These are phyloP conservation scores for Drosophila stalkeri DNA, from an alignment of 2,888 invertebrate genomes.

Conservation along the genomic window DNA sequence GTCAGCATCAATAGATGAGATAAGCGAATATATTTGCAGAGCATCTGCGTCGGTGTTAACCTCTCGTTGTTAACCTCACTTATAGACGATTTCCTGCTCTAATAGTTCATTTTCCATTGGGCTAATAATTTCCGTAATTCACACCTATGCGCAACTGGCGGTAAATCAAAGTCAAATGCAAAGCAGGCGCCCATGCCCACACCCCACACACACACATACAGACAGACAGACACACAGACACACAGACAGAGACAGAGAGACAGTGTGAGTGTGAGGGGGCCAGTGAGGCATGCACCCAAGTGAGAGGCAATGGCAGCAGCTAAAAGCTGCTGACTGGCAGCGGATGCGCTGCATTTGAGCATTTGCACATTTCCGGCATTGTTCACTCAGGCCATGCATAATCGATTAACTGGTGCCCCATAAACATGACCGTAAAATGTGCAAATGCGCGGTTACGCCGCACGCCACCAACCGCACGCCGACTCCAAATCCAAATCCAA, in stretches of 20 bases:
- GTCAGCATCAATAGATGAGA: not conserved
- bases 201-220: not conserved
- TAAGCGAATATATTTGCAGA: not conserved
- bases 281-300: not conserved
- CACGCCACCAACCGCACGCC: slow-evolving; percentile 26
- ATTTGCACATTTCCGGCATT: slow-evolving; percentile 75
- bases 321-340: slow-evolving; percentile 23
- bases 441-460: slow-evolving; percentile 67
- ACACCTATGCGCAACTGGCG: slow-evolving; percentile 55
- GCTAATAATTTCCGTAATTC: slow-evolving; percentile 73
- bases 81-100: not conserved
- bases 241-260: too few species aligned
- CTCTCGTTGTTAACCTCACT: not conserved
- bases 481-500: not conserved
- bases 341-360: slow-evolving; percentile 60
- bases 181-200: slow-evolving; percentile 30
- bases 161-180: slow-evolving; percentile 59
- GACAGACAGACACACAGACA: not conserved
- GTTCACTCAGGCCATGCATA: slow-evolving; percentile 76
- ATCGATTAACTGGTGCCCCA: slow-evolving; percentile 74
- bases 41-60: not conserved
- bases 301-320: slow-evolving; percentile 6
- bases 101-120: slow-evolving; percentile 7
- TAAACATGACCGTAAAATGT: slow-evolving; percentile 77
- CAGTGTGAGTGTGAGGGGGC: too few species aligned